Percentiles rank a stretch among this genome's conserved stretches.
phyloP scores from a whole-genome alignment of 2,113 vertebrate species.

The Oenanthe melanoleuca region DNA sequence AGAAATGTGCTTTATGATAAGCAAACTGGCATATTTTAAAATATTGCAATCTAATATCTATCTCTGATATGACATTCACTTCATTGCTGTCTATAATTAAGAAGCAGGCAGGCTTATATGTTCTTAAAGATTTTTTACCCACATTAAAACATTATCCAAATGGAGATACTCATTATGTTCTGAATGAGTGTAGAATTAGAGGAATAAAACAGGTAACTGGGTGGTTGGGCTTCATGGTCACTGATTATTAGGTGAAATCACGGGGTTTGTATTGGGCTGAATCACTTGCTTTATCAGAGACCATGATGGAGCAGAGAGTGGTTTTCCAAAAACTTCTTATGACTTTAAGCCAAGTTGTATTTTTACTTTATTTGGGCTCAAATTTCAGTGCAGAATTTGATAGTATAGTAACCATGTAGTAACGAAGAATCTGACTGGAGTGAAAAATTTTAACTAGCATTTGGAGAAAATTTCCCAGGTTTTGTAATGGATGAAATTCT shows the following conservation, averaged over 20 bases:
- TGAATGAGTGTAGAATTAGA: not conserved
- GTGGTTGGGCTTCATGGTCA: not conserved
- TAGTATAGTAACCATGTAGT: not conserved
- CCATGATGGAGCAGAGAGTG: rapidly evolving
- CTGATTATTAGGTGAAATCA: not conserved
- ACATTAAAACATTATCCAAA: not conserved
- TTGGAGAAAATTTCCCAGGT: not conserved
- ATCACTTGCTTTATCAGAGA: not conserved
- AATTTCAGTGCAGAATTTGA: not conserved
- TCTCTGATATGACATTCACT: not conserved
- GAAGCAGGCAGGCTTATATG: not conserved
- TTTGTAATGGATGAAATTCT: not conserved
- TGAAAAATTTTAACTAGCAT: not conserved
- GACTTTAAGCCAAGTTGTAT: not conserved
- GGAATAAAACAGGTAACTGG: not conserved
- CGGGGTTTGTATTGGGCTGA: not conserved
- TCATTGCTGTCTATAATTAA: not conserved
- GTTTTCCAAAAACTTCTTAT: not conserved
- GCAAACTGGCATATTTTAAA: not conserved
- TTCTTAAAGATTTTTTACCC: not conserved
- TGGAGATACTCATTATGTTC: not conserved
- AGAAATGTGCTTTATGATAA: not conserved
- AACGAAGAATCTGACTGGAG: not conserved
- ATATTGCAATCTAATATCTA: not conserved
- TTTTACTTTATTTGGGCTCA: not conserved